These are phyloP conservation scores for Blastobasis adustella DNA, from an alignment of 2,888 invertebrate species.

Conservation along the genomic window DNA sequence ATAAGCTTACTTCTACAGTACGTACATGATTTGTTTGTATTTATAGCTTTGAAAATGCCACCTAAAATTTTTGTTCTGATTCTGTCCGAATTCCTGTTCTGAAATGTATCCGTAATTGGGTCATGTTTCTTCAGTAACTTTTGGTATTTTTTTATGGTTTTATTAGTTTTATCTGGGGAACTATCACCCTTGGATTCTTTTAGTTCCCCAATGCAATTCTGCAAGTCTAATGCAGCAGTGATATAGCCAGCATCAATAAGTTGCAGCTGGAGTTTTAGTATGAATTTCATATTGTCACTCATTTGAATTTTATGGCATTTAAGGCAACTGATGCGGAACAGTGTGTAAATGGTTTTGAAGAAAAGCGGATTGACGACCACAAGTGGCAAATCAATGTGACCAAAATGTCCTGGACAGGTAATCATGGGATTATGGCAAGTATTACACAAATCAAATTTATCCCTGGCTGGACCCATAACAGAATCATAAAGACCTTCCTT, in stretches of 20 bases:
- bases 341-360: slow-evolving; percentile 79
- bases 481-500: slow-evolving; percentile 94
- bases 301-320: slow-evolving; percentile 81
- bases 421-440: slow-evolving; percentile 83
- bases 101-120: slow-evolving; percentile 41
- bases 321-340: slow-evolving; percentile 82
- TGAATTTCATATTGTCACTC: slow-evolving; percentile 60
- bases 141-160: slow-evolving; percentile 54
- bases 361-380: slow-evolving; percentile 94
- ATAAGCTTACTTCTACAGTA: slow-evolving; percentile 68
- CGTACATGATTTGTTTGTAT: slow-evolving; percentile 63
- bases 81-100: slow-evolving; percentile 66
- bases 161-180: slow-evolving; percentile 57
- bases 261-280: slow-evolving; percentile 80
- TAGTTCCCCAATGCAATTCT: slow-evolving; percentile 49
- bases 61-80: slow-evolving; percentile 59
- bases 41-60: slow-evolving; percentile 59
- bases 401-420: slow-evolving; percentile 94
- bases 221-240: slow-evolving; percentile 81
- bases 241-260: slow-evolving; percentile 84
- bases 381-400: slow-evolving; percentile 92
- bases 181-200: slow-evolving; percentile 44
- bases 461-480: slow-evolving; percentile 81
- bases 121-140: slow-evolving; percentile 47
- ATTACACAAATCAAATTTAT: slow-evolving; percentile 80